These are phyloP conservation scores for Ischnura elegans DNA, from an alignment of 2,888 invertebrate species.

Conservation along the genomic window DNA sequence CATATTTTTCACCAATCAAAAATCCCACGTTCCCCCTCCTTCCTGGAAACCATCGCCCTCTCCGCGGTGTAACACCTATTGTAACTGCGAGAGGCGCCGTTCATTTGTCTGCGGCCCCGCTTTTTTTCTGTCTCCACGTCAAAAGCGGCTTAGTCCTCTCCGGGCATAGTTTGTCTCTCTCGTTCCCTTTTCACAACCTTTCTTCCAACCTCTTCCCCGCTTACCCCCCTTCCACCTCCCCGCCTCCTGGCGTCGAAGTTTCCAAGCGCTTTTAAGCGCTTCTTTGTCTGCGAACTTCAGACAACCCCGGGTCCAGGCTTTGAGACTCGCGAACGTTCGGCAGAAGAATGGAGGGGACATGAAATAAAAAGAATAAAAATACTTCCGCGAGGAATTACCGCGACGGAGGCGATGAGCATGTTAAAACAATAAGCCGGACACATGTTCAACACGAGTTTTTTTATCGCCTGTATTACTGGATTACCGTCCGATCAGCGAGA, in stretches of 20 bases:
- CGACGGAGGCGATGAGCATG: background rate
- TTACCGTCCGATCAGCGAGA: background rate
- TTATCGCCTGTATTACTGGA: background rate
- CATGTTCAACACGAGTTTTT: background rate
- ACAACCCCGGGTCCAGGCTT: background rate
- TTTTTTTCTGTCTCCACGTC: background rate
- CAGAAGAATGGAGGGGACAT: background rate
- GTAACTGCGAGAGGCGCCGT: background rate
- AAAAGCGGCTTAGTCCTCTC: slow-evolving; percentile 10
- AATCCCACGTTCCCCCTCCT: background rate
- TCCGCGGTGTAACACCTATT: background rate
- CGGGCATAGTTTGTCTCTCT: background rate
- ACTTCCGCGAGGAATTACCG: background rate
- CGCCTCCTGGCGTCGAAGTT: background rate
- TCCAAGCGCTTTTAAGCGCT: background rate
- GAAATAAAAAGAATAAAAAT: background rate
- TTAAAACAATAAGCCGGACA: background rate
- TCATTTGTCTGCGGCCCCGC: background rate
- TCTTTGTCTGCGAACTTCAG: background rate
- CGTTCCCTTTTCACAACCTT: background rate
- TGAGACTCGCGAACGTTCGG: background rate
- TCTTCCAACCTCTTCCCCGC: background rate
- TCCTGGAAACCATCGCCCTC: background rate
- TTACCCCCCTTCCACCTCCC: background rate
- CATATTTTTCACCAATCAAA: slow-evolving; percentile 54